Conservation (phyloP, 2,888 invertebrate species). For the Chloroclystis v-ata region DNA sequence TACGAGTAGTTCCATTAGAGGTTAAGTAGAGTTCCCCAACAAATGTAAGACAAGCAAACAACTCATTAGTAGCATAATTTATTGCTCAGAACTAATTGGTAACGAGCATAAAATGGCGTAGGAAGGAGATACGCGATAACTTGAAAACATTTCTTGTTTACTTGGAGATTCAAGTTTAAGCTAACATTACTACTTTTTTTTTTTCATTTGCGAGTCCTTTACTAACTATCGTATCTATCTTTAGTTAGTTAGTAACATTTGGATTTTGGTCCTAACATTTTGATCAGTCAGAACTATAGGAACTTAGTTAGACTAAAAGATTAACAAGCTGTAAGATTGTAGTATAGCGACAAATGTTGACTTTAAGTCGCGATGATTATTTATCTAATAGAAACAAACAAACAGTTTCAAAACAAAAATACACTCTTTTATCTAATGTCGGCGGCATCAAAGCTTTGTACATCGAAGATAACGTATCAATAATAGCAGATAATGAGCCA, state of each 20-base stretch:
- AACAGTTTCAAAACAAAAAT: too few relatives aligned
- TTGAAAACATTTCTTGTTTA: conserved; percentile 1
- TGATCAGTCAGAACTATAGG: too few relatives aligned
- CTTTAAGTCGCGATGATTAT: too few relatives aligned
- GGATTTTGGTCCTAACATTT: too few relatives aligned
- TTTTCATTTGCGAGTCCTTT: too few relatives aligned
- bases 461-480: conserved; percentile 45
- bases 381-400: too few relatives aligned
- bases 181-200: too few relatives aligned
- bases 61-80: conserved; percentile 44
- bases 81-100: conserved; percentile 45
- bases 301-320: too few relatives aligned
- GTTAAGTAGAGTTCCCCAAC: conserved; percentile 35
- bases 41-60: conserved; percentile 39
- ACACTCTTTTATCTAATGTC: conserved; percentile 24
- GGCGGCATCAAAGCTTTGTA: conserved; percentile 38
- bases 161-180: neutral
- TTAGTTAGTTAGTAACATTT: too few relatives aligned
- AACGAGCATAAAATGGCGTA: conserved; percentile 33
- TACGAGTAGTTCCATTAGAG: conserved; percentile 26
- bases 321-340: too few relatives aligned
- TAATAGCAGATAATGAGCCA: conserved; percentile 44
- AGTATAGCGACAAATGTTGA: too few relatives aligned
- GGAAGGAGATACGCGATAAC: neutral
- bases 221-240: too few relatives aligned